Conservation (phyloP, 92 coral and sea anemone species). For the Heliopora coerulea region DNA sequence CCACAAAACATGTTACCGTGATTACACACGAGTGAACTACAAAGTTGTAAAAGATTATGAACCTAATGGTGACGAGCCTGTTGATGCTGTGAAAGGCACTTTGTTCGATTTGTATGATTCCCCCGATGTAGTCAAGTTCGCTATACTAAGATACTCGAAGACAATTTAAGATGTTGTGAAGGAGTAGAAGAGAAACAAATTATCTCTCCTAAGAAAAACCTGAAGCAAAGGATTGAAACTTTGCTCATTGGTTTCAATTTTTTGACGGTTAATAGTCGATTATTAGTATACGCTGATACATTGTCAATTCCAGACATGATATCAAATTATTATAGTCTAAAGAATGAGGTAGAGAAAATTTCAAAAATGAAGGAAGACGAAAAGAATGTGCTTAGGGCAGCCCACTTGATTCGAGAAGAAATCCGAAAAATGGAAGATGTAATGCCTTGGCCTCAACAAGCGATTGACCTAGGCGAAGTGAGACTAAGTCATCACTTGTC, state of each 20-base stretch:
- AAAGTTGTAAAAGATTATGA: constrained; percentile 10
- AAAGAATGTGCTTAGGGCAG: constrained; percentile 47
- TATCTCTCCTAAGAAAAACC: constrained; percentile 7
- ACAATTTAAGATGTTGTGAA: constrained; percentile 12
- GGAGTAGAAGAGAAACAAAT: constrained; percentile 2
- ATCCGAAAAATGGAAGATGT: constrained; percentile 20
- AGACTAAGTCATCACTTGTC: constrained; percentile 29
- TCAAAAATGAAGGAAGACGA: constrained; percentile 24
- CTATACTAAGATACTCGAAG: not conserved
- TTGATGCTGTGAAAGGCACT: constrained; percentile 6
- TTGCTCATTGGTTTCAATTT: constrained; percentile 14
- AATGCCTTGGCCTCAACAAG: constrained; percentile 52
- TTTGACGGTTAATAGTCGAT: constrained; percentile 32
- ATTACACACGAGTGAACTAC: constrained; percentile 46
- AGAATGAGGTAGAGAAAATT: constrained; percentile 40
- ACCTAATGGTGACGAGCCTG: constrained; percentile 17
- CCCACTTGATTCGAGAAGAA: constrained; percentile 44
- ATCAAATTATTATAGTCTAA: constrained; percentile 16
- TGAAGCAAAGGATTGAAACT: constrained; percentile 5
- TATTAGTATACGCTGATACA: constrained; percentile 39
- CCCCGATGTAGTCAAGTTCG: constrained; percentile 8
- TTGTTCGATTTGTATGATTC: constrained; percentile 17
- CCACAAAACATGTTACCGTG: constrained; percentile 46
- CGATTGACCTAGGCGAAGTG: no score
- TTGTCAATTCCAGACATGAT: constrained; percentile 37